Evolutionary conservation across 2,797 vertebrate species (phyloP).

Genomic region (Onychomys leucogaster): DNA sequence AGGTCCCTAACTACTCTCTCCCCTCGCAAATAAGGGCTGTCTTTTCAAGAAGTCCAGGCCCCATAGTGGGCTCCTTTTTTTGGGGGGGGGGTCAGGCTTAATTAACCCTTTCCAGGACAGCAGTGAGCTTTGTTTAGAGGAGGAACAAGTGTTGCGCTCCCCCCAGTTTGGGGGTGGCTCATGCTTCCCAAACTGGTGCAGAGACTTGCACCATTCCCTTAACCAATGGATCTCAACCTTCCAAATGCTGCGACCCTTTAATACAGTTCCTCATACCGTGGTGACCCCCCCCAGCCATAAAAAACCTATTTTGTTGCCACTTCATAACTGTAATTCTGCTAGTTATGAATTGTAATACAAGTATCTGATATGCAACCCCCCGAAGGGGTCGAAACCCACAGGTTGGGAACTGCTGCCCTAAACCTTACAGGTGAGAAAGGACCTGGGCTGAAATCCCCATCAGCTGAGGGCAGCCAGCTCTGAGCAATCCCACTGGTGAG

Average conservation of each 20-base stretch:
- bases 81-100: slow-evolving; percentile 61
- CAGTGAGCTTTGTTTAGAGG: background rate
- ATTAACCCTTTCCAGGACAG: slow-evolving; percentile 79
- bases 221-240: background rate
- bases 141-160: background rate
- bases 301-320: background rate
- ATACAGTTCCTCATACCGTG: background rate
- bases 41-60: slow-evolving; percentile 64
- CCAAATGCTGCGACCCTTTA: background rate
- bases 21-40: slow-evolving; percentile 35
- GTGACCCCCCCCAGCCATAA: background rate
- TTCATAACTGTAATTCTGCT: background rate
- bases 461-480: background rate
- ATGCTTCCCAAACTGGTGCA: background rate
- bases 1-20: slow-evolving; percentile 59
- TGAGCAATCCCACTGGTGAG: background rate
- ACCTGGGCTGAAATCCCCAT: background rate
- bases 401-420: background rate
- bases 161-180: background rate
- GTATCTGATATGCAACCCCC: background rate
- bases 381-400: background rate
- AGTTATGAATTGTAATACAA: background rate
- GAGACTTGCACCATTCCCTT: background rate
- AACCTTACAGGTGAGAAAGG: background rate
- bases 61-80: background rate